A percentile compares a stretch with the other conserved stretches of the same genome.
These are phyloP conservation scores for Lipophrys pholis DNA, from an alignment of 2,113 vertebrate genomes.

Conservation along the genomic window DNA sequence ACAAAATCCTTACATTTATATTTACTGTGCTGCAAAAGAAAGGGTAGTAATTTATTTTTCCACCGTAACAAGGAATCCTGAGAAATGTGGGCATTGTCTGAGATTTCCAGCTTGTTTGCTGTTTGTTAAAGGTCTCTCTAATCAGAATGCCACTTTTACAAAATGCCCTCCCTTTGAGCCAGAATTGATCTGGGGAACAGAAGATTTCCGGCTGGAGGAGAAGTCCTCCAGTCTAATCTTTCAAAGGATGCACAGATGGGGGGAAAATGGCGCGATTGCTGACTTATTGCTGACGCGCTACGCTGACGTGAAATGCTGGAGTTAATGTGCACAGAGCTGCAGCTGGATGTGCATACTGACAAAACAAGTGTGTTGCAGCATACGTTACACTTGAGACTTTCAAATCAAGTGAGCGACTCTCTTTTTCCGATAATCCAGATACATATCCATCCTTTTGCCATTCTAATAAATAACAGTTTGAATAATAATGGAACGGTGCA, in stretches of 20 bases:
- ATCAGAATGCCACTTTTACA: constrained; percentile 15
- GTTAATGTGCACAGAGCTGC: not conserved
- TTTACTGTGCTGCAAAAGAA: not conserved
- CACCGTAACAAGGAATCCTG: constrained; percentile 12
- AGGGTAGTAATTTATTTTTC: not conserved
- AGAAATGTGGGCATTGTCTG: constrained; percentile 1
- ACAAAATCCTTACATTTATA: constrained; percentile 2
- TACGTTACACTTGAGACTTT: not conserved
- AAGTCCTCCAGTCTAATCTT: constrained; percentile 23
- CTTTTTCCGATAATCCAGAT: too few species aligned
- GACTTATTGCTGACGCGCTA: not conserved
- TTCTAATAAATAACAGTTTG: too few species aligned
- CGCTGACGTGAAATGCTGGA: not conserved
- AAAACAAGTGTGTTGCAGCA: too few species aligned
- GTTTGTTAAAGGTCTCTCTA: constrained; percentile 31
- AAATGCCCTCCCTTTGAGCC: constrained; percentile 8
- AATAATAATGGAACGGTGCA: too few species aligned
- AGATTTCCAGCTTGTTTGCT: constrained; percentile 1
- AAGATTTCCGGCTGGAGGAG: constrained; percentile 15
- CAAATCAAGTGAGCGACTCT: not conserved
- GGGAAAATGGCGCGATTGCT: not conserved
- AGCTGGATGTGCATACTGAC: not conserved
- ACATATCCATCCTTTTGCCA: too few species aligned
- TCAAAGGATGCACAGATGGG: constrained; percentile 3
- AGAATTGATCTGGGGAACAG: constrained; percentile 22